A percentile compares a stretch with the other conserved stretches of the same genome.
These are phyloP conservation scores for Hippocampus guttulatus DNA, from an alignment of 2,113 vertebrate species.

Conservation along the genomic window DNA sequence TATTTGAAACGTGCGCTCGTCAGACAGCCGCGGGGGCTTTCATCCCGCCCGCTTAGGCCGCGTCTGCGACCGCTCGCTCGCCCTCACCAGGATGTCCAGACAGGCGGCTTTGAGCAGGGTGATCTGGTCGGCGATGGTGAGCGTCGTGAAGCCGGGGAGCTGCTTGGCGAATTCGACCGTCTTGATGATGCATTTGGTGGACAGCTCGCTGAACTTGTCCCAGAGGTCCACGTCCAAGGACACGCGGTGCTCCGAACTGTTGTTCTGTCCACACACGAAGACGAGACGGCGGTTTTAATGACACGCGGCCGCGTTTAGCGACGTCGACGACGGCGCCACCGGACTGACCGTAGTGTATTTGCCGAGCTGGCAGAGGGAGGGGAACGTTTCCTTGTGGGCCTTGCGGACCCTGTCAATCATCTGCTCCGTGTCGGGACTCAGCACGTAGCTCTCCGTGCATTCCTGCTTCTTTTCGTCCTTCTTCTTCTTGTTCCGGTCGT, in stretches of 20 bases:
- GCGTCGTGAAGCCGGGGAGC: slow-evolving; percentile 93
- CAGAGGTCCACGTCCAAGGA: slow-evolving; percentile 94
- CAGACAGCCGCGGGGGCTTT: neutral
- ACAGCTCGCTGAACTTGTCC: slow-evolving; percentile 98
- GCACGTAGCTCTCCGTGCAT: slow-evolving; percentile 85
- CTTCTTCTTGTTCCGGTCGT: slow-evolving; percentile 98
- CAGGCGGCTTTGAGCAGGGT: slow-evolving; percentile 97
- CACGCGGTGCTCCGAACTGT: slow-evolving; percentile 91
- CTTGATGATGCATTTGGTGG: slow-evolving; percentile 99
- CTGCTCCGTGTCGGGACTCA: slow-evolving; percentile 90
- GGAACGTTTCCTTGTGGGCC: slow-evolving; percentile 96
- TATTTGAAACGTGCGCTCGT: slow-evolving; percentile 2
- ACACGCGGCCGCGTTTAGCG: neutral
- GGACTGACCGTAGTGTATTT: slow-evolving; percentile 96
- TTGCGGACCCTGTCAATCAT: slow-evolving; percentile 96
- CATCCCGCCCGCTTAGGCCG: neutral
- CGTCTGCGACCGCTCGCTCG: neutral
- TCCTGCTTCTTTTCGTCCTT: slow-evolving; percentile 91
- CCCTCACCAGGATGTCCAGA: slow-evolving; percentile 92
- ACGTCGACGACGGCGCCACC: neutral
- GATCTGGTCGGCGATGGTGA: slow-evolving; percentile 98
- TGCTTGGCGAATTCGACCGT: slow-evolving; percentile 99
- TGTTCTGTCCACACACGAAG: slow-evolving; percentile 72
- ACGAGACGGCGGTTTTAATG: neutral
- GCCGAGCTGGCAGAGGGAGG: slow-evolving; percentile 94